Base-by-base conservation (phyloP, 2,113 vertebrate species). In the Piprites chloris region DNA sequence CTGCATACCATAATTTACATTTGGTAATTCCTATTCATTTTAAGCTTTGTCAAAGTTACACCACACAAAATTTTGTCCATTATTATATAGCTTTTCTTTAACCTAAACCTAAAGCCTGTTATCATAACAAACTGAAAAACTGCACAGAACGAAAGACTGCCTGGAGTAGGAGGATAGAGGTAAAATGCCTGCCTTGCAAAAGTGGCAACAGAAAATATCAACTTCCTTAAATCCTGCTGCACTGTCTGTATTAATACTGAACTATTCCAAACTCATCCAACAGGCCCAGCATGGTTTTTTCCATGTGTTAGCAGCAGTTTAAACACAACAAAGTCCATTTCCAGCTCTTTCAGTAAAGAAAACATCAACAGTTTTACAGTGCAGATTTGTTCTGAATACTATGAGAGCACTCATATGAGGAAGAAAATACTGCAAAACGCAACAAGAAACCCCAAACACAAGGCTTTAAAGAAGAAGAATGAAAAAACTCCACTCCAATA, bases 131-230 rank as follows among this genome's bases (percentile, higher is more conserved):
- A 61, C 27, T 21, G 9, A 17, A 42, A 55, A 73, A 6, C 3
- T n/a, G n/a, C n/a, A n/a, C n/a, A n/a, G n/a, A n/a, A n/a, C n/a
- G n/a, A n/a, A n/a, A n/a, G n/a, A n/a, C n/a, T n/a, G n/a, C n/a
- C n/a, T 19, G 3, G 5, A 58, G 3, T 5, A 66, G 6, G 5
- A 1, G 47, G 2, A 53, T 0, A 4, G 2, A 26, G 0, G 7
- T 53, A 63, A 65, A 84, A 18, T 12, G 11, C 2, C 3, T 23
- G 13, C 8, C 6, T 39, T 26, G 9, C 5, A 5, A 19, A 33
- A 9, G 4, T 7, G 1, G 6, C 30, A 89, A 5, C 35, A 75
- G 2, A 15, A 27, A 37, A 52, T 2, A 67, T 4, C 4, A 35
- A 3, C 5, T 6, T 30, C 13, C 1, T 16, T 2, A 49, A 89